phyloP scores from a whole-genome alignment of 64 coral and sea anemone species.

The Acropora yongei region DNA sequence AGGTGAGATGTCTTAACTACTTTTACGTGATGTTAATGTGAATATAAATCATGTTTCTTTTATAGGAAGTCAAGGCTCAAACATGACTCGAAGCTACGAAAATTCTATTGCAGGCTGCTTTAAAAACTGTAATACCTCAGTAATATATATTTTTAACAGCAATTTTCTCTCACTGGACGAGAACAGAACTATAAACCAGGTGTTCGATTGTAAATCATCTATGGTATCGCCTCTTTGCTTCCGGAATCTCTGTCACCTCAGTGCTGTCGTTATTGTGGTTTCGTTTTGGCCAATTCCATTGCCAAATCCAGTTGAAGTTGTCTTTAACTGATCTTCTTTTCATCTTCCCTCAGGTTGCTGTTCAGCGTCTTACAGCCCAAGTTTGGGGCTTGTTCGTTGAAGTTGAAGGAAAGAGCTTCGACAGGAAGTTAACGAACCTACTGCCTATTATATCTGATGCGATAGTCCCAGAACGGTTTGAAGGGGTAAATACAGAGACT shows the following conservation, averaged over 20 bases:
- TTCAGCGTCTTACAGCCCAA: constrained; percentile 81
- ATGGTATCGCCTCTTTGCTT: neutral
- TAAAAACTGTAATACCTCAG: no score
- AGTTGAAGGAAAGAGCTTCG: constrained; percentile 80
- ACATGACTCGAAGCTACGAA: no score
- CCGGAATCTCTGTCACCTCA: neutral
- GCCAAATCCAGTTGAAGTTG: neutral
- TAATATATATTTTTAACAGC: no score
- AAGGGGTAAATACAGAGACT: constrained; percentile 31
- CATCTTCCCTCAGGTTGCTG: constrained; percentile 12
- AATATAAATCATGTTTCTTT: no score
- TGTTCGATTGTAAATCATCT: no score
- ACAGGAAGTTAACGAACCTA: constrained; percentile 57
- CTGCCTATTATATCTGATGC: constrained; percentile 61
- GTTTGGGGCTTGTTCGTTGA: constrained; percentile 89
- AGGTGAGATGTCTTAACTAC: constrained; percentile 40
- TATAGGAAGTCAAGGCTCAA: no score
- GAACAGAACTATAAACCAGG: no score
- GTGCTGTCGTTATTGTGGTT: neutral
- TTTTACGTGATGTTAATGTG: neutral
- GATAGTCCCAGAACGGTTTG: constrained; percentile 71
- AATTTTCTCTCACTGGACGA: no score
- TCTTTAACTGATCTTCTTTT: neutral
- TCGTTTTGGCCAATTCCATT: no score
- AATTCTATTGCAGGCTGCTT: no score